Conservation (phyloP, 1,140 invertebrate species). For the Macrosteles quadrilineatus region DNA sequence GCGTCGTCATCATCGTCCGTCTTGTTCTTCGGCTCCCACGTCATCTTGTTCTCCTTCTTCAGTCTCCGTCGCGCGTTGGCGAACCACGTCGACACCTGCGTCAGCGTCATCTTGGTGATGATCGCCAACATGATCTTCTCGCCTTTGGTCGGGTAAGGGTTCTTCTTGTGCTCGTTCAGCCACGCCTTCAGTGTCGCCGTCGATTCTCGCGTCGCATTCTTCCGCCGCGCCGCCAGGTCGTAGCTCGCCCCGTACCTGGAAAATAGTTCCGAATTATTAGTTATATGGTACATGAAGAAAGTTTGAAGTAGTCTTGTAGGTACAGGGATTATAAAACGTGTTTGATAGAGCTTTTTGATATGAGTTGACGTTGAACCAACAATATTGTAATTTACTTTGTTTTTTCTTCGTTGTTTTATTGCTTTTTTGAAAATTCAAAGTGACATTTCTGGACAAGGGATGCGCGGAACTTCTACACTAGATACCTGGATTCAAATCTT, state of each 20-base stretch:
- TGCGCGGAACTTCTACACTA: no score
- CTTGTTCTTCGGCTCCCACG: constrained; percentile 93
- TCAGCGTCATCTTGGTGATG: constrained; percentile 98
- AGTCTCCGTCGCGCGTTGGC: constrained; percentile 93
- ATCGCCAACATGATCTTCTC: constrained; percentile 99
- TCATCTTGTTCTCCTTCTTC: constrained; percentile 99
- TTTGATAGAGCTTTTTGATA: no score
- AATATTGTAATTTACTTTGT: no score
- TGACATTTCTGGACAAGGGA: no score
- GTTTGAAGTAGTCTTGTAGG: no score
- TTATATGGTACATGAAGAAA: no score
- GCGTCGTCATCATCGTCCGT: constrained; percentile 90
- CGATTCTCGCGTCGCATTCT: constrained; percentile 95
- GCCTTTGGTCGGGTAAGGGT: constrained; percentile 98
- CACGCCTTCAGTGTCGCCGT: constrained; percentile 95
- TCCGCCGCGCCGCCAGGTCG: constrained; percentile 86
- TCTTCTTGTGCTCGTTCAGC: constrained; percentile 98
- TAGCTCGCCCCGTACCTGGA: constrained; percentile 93
- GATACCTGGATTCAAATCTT: no score
- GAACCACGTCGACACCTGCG: constrained; percentile 99
- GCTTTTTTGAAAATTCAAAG: no score
- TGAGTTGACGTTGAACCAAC: no score
- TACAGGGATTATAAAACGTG: no score
- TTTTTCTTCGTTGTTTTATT: no score
- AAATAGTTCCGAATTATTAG: no score